A percentile compares a stretch with the other conserved stretches of the same genome.
Conservation (phyloP, 2,888 invertebrate species). For the Dryococelus australis region DNA sequence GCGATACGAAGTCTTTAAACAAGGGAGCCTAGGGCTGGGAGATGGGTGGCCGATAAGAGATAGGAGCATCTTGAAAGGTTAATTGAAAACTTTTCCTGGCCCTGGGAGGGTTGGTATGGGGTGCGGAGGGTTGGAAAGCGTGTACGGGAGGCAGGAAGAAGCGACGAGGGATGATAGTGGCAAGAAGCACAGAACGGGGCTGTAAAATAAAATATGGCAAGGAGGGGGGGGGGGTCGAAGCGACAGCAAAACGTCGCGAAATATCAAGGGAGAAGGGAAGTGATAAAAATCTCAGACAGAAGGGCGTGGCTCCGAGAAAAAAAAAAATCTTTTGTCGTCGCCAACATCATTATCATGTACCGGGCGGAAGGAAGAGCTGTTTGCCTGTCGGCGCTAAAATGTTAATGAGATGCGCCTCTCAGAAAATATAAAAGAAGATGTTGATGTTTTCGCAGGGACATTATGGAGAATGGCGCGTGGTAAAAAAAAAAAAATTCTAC, state of each 20-base stretch:
- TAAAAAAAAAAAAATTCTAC: neutral
- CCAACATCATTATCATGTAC: neutral
- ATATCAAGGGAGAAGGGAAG: neutral
- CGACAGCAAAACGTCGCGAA: neutral
- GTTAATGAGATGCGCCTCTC: conserved; percentile 1
- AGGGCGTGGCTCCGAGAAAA: neutral
- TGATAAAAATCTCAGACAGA: neutral
- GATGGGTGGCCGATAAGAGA: neutral
- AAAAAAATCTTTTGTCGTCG: neutral
- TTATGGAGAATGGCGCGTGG: neutral
- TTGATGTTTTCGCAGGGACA: neutral
- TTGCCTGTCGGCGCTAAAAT: neutral
- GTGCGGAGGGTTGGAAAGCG: no score
- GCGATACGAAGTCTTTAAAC: neutral
- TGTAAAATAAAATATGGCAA: neutral
- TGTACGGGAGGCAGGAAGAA: neutral
- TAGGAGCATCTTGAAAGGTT: neutral
- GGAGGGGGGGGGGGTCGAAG: no score
- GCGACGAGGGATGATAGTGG: neutral
- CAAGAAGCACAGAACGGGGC: neutral
- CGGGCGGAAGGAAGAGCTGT: neutral
- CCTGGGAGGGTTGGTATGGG: no score
- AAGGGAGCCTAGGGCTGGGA: neutral
- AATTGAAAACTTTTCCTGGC: neutral
- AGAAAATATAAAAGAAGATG: neutral